Base-by-base conservation (phyloP, 2,888 invertebrate genomes). In the Limenitis camilla region DNA sequence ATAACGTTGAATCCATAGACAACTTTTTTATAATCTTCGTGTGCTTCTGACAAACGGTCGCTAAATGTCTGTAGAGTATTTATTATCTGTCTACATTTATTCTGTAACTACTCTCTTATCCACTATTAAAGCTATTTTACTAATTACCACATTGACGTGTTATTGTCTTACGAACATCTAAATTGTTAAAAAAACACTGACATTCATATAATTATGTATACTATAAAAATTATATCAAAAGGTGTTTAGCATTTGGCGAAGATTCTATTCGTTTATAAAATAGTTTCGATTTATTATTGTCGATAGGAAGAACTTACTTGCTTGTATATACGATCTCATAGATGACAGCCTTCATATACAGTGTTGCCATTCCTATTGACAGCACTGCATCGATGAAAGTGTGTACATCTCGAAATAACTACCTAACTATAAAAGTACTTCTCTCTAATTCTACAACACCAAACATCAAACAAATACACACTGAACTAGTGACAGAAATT, bases 121-220 rank as follows among this genome's bases (percentile, higher is more conserved):
- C 33, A 52, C 81, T 86, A 85, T 85, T 86, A 85, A 86, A 86
- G 86, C 85, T 86, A 85, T 81, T 63, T 74, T 64, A 69, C 84
- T 85, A 84, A 75, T 74, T 70, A 76, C 60, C 63, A 67, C 58
- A 65, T 48, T 51, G 50, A 45, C 38, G 43, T 50, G 33, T 45
- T 38, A 42, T 35, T 49, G 36, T 45, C 44, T 44, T 40, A 43
- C 43, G 27, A 51, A 36, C 41, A 11, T 51, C 48, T 49, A 53
- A 51, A 33, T 7, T 38, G 10, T 10, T 11, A 29, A 29, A 45
- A 29, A 45, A 44, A 10, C n/a, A 11, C 36, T 27, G 9, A 45
- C 29, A 38, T 45, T 19, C 19, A 19, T 19, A 19, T 19, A 19
- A 19, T 19, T 19, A 45, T 7, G 5, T 35, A 35, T 8, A 29